A percentile compares a stretch with the other conserved stretches of the same genome.
Conservation (phyloP, 1,140 invertebrate species). For the Drosophila simulans region DNA sequence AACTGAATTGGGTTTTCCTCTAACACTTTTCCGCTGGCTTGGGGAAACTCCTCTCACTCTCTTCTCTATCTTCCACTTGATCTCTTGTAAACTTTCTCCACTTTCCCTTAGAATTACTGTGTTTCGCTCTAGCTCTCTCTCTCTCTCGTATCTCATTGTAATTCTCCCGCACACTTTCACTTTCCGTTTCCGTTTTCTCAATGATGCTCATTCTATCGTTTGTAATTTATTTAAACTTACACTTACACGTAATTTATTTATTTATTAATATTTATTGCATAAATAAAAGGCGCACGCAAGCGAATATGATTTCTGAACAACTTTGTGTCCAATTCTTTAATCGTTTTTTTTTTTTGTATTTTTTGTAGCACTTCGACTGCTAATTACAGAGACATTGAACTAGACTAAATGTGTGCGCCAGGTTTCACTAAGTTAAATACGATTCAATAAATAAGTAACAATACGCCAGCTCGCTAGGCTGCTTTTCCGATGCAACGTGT, state of each 20-base stretch:
- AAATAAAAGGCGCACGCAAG: conserved; percentile 49
- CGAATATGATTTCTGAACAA: conserved; percentile 51
- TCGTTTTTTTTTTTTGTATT: conserved; percentile 51
- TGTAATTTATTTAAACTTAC: conserved; percentile 44
- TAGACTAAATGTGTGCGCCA: conserved; percentile 76
- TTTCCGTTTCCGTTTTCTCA: conserved; percentile 27
- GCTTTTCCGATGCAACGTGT: conserved; percentile 23
- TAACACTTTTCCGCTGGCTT: conserved; percentile 28
- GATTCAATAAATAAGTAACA: conserved; percentile 64
- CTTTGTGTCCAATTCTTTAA: conserved; percentile 57
- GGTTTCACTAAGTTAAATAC: conserved; percentile 50
- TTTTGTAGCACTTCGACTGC: conserved; percentile 77
- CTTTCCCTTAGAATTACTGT: conserved; percentile 31
- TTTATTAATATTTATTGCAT: conserved; percentile 63
- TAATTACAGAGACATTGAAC: conserved; percentile 56
- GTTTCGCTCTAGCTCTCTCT: not conserved
- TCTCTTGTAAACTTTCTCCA: conserved; percentile 33
- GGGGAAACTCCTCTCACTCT: conserved; percentile 29
- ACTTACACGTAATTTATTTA: conserved; percentile 50
- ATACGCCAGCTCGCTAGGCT: conserved; percentile 42
- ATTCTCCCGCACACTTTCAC: conserved; percentile 26
- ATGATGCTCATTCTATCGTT: conserved; percentile 25
- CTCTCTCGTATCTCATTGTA: not conserved
- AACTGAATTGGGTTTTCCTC: conserved; percentile 55
- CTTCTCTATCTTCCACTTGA: conserved; percentile 6